These are phyloP conservation scores for Apus apus DNA, from an alignment of 2,113 vertebrate genomes.

Conservation along the genomic window DNA sequence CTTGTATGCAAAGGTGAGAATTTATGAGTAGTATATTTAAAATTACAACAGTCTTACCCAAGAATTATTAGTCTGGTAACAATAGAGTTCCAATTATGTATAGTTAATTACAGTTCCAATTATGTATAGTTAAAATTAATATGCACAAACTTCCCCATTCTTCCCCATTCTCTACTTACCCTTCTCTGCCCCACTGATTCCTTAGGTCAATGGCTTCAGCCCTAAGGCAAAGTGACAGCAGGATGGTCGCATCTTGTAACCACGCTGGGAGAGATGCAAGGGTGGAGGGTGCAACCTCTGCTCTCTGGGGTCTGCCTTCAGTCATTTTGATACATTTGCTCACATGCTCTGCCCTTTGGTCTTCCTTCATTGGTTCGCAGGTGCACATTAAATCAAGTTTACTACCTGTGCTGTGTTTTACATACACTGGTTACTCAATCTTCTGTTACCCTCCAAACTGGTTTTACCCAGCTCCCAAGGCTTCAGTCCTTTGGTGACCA, in stretches of 20 bases:
- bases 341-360: background rate
- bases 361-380: background rate
- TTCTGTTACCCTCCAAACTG: background rate
- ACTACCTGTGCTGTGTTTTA: background rate
- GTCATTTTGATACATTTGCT: background rate
- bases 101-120: background rate
- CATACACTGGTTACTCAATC: background rate
- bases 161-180: background rate
- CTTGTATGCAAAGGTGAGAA: background rate
- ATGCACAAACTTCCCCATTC: background rate
- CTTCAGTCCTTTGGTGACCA: background rate
- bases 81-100: background rate
- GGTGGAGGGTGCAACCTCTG: background rate
- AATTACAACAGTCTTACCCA: background rate
- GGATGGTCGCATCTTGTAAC: accelerated
- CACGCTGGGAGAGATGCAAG: background rate
- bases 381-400: background rate
- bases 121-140: background rate
- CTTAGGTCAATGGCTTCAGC: background rate
- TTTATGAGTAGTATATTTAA: background rate
- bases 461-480: background rate
- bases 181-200: background rate
- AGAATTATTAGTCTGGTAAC: background rate
- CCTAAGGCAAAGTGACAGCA: background rate
- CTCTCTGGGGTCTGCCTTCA: background rate